These are phyloP conservation scores for Scaptomyza cyrtandrae DNA, from an alignment of 2,888 invertebrate genomes.

Conservation along the genomic window DNA sequence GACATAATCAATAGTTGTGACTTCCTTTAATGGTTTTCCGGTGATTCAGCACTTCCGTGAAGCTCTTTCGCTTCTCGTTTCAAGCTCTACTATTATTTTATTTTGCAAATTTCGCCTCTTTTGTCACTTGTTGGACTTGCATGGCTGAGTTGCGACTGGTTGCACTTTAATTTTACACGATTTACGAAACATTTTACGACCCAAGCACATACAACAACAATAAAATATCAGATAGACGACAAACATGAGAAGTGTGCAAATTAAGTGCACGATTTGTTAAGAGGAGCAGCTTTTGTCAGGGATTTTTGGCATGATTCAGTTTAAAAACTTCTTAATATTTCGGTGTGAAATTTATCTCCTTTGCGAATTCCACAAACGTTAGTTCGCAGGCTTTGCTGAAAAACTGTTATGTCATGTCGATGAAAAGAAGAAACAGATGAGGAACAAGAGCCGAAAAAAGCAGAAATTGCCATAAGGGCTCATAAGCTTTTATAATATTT, in stretches of 20 bases:
- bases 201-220: constrained; percentile 2
- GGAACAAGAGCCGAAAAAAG: too few species aligned
- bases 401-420: constrained; percentile 27
- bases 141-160: constrained; percentile 9
- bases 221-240: constrained; percentile 1
- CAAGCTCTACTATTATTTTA: constrained; percentile 56
- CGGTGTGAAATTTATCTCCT: constrained; percentile 57
- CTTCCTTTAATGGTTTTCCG: constrained; percentile 82
- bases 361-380: constrained; percentile 41
- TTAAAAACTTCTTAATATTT: constrained; percentile 57
- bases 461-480: constrained; percentile 40
- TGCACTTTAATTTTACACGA: constrained; percentile 2
- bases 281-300: constrained; percentile 22
- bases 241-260: constrained; percentile 50
- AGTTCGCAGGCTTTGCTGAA: not conserved
- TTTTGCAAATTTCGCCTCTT: constrained; percentile 56
- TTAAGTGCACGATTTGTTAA: constrained; percentile 35
- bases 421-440: constrained; percentile 11
- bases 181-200: not conserved
- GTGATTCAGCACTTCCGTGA: constrained; percentile 77
- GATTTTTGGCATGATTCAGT: constrained; percentile 18
- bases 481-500: constrained; percentile 61
- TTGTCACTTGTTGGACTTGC: constrained; percentile 69
- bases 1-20: constrained; percentile 81
- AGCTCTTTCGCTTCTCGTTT: constrained; percentile 23